Conservation (phyloP, 2,797 vertebrate species). For the Petrocephalus schoutedeni region DNA sequence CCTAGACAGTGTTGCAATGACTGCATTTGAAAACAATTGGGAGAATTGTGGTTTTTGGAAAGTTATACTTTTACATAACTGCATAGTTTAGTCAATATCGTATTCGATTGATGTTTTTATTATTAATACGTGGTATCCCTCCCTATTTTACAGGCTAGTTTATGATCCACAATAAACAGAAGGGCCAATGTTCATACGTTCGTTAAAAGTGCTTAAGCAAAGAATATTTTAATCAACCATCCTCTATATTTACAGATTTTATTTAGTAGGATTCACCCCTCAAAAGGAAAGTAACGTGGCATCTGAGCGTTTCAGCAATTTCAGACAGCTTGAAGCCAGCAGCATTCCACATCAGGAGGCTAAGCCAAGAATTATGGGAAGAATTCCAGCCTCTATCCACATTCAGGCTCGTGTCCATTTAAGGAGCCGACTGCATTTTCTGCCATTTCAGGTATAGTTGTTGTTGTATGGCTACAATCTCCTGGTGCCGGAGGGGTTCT, state of each 20-base stretch:
- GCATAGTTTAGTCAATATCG: not conserved
- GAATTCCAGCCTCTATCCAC: not conserved
- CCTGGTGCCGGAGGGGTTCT: not conserved
- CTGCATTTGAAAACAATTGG: not conserved
- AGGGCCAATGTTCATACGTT: not conserved
- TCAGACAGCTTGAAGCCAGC: not conserved
- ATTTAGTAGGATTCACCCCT: not conserved
- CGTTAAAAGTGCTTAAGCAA: not conserved
- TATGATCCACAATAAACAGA: not conserved
- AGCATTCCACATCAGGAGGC: not conserved
- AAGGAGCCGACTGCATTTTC: not conserved
- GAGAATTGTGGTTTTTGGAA: not conserved
- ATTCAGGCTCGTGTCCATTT: not conserved
- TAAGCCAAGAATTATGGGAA: not conserved
- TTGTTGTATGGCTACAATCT: not conserved
- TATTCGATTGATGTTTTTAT: not conserved
- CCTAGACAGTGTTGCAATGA: not conserved
- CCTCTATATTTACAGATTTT: not conserved
- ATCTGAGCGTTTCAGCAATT: not conserved
- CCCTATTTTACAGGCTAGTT: not conserved
- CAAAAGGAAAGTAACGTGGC: not conserved
- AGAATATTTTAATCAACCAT: not conserved
- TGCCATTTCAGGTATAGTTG: not conserved
- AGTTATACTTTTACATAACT: not conserved
- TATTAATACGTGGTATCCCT: not conserved